A percentile compares a stretch with the other conserved stretches of the same genome.
Conservation (phyloP, 1,140 invertebrate genomes). For the Hormaphis cornu region DNA sequence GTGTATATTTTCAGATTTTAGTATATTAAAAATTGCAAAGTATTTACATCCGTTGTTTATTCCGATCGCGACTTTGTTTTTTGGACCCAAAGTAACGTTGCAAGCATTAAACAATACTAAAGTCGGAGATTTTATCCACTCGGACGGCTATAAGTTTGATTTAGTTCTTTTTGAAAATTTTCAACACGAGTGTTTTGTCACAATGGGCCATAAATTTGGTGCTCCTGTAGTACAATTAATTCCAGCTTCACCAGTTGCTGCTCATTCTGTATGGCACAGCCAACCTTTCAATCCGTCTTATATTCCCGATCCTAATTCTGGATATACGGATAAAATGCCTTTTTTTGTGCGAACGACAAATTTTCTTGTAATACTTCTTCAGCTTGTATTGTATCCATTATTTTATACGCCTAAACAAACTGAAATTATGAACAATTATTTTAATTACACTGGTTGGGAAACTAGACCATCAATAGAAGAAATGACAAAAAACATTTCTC, state of each 20-base stretch:
- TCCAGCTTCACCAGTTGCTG: background rate
- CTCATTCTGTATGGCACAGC: background rate
- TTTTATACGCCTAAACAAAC: constrained; percentile 37
- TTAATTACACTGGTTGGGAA: constrained; percentile 36
- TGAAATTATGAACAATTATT: constrained; percentile 32
- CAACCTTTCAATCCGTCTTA: constrained; percentile 40
- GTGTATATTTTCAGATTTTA: constrained; percentile 13
- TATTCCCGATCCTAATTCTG: constrained; percentile 44
- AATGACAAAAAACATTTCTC: constrained; percentile 34
- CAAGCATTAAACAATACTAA: constrained; percentile 11
- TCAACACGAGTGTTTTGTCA: constrained; percentile 16
- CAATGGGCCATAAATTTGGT: constrained; percentile 35
- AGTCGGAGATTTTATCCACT: constrained; percentile 14
- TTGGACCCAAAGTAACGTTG: background rate
- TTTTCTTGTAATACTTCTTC: background rate
- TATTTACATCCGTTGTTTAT: background rate
- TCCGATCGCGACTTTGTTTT: background rate
- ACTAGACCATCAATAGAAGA: constrained; percentile 34
- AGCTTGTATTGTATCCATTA: background rate
- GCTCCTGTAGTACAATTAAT: constrained; percentile 1
- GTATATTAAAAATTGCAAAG: background rate
- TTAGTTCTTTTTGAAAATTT: constrained; percentile 24
- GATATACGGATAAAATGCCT: background rate
- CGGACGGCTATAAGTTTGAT: constrained; percentile 11
- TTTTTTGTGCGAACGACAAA: background rate